Conservation (phyloP, 2,888 invertebrate species). For the Eudasyphora cyanicolor region DNA sequence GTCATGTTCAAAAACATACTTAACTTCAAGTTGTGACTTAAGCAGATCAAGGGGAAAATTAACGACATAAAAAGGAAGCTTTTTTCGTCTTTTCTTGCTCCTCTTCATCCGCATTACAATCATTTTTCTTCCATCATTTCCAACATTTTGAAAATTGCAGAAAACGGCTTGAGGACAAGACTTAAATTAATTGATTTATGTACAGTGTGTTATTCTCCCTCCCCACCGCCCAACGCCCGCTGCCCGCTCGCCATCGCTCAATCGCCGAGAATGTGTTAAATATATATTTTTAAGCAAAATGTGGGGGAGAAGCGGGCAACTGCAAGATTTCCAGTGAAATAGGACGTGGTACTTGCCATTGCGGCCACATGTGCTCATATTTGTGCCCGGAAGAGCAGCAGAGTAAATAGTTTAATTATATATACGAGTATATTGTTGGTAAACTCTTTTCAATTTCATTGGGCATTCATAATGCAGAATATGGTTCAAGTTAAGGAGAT, state of each 20-base stretch:
- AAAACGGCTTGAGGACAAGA: slow-evolving; percentile 28
- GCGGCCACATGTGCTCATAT: background rate
- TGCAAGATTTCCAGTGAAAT: background rate
- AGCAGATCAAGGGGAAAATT: slow-evolving; percentile 66
- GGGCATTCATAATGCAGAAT: too few species aligned
- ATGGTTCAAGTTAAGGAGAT: too few species aligned
- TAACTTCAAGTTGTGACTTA: slow-evolving; percentile 66
- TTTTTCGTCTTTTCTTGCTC: slow-evolving; percentile 12
- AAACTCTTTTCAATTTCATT: too few species aligned
- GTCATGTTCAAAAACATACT: slow-evolving; percentile 66
- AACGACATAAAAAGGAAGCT: slow-evolving; percentile 65
- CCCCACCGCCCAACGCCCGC: too few species aligned
- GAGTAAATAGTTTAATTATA: too few species aligned
- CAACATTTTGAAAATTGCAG: slow-evolving; percentile 15
- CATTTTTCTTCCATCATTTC: slow-evolving; percentile 1
- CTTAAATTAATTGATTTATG: slow-evolving; percentile 33
- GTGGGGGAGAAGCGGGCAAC: background rate
- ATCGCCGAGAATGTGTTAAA: too few species aligned
- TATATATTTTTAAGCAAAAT: too few species aligned
- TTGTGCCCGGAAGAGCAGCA: too few species aligned
- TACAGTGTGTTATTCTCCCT: background rate
- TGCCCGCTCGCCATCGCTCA: too few species aligned
- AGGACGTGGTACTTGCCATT: background rate
- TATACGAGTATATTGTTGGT: too few species aligned
- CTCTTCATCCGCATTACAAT: background rate